These are phyloP conservation scores for Sebastes melanostomus DNA, from an alignment of 2,797 vertebrate species.

Conservation along the genomic window DNA sequence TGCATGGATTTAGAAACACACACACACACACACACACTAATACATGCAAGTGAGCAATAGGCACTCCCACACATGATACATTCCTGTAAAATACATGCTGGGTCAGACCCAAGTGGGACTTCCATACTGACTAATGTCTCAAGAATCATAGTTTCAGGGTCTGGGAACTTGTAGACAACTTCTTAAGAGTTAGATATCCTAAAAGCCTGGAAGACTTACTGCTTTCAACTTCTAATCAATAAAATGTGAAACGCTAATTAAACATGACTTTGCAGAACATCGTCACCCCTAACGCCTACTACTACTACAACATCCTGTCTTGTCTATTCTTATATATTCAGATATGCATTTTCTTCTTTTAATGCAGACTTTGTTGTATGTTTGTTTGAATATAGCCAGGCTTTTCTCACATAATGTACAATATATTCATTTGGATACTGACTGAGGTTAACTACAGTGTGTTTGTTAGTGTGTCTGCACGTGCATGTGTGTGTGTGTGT, in stretches of 20 bases:
- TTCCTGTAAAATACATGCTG: slow-evolving; percentile 50
- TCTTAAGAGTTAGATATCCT: slow-evolving; percentile 5
- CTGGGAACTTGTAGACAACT: slow-evolving; percentile 12
- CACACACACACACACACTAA: neutral
- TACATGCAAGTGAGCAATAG: slow-evolving; percentile 10
- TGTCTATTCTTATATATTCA: neutral
- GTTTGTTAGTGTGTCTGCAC: neutral
- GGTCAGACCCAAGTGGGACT: slow-evolving; percentile 43
- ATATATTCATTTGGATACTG: neutral
- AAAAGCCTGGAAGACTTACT: neutral
- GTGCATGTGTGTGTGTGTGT: neutral
- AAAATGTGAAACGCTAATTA: neutral
- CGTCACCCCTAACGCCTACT: neutral
- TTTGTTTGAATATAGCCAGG: neutral
- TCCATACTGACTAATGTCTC: slow-evolving; percentile 42
- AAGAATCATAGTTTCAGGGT: slow-evolving; percentile 29
- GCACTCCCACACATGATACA: slow-evolving; percentile 29
- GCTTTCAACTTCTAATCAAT: neutral
- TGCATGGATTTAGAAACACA: slow-evolving; percentile 22
- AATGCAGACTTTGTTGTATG: neutral
- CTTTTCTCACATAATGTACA: neutral
- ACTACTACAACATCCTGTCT: neutral
- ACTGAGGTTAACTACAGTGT: neutral
- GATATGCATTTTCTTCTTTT: neutral
- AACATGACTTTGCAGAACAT: neutral